A percentile compares a stretch with the other conserved stretches of the same genome.
Evolutionary conservation across 2,797 vertebrate species (phyloP).

Genomic region (Helarctos malayanus): DNA sequence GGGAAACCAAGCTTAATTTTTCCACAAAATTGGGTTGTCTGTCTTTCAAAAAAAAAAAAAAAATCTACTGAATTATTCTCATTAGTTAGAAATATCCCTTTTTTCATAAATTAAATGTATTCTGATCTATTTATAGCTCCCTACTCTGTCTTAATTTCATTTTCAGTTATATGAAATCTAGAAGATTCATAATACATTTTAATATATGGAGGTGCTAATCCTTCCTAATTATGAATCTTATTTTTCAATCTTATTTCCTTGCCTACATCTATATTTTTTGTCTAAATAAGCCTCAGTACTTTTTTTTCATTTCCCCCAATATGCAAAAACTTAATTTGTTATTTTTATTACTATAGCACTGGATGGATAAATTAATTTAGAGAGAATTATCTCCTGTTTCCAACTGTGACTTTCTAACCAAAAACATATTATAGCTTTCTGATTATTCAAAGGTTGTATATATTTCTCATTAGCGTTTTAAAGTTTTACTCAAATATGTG

Average conservation of each 20-base stretch:
- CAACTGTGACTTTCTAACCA: not conserved
- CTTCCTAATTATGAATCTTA: not conserved
- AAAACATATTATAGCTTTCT: not conserved
- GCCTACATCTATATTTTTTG: not conserved
- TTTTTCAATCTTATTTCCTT: not conserved
- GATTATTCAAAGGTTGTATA: not conserved
- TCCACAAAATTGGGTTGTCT: not conserved
- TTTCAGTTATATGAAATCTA: not conserved
- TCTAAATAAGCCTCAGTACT: not conserved
- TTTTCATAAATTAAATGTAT: not conserved
- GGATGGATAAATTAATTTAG: not conserved
- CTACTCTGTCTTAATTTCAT: not conserved
- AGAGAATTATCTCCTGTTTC: not conserved
- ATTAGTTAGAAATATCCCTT: not conserved
- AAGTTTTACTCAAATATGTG: slow-evolving; percentile 13
- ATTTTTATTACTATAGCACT: not conserved
- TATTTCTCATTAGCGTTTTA: not conserved
- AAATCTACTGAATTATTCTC: not conserved
- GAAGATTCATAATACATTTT: not conserved
- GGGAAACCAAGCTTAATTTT: not conserved
- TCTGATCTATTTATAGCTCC: not conserved
- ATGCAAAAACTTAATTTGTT: not conserved
- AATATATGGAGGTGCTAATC: not conserved
- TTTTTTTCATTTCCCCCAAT: not conserved
- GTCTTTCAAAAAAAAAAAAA: not conserved